Conservation (phyloP, 37 sponge, comb jelly and placozoan genomes). For the Halichondria panicea region DNA sequence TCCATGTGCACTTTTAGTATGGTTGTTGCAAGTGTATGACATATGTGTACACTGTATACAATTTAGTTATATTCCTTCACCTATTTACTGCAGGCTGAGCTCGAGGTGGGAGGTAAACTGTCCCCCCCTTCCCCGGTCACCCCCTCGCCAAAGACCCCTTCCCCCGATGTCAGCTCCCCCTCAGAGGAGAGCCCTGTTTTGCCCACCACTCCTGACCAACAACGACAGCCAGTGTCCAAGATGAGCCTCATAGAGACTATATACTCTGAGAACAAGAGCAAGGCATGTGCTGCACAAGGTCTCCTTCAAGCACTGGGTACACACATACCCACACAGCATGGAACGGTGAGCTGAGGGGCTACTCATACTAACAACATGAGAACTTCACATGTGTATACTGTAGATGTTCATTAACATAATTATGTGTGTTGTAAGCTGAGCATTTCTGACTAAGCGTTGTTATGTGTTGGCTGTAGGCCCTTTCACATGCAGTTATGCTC, state of each 20-base stretch:
- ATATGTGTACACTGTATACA: background rate
- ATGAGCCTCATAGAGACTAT: conserved; percentile 46
- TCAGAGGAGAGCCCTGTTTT: background rate
- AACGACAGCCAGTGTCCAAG: background rate
- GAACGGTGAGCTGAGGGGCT: too few species aligned
- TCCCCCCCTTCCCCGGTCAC: conserved; percentile 19
- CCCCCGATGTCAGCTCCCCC: background rate
- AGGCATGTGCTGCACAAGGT: conserved; percentile 25
- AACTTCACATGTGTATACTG: too few species aligned
- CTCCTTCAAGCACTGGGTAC: conserved; percentile 9
- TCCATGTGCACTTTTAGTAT: too few species aligned
- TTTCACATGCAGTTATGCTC: background rate
- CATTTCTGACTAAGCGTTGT: too few species aligned
- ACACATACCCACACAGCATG: too few species aligned
- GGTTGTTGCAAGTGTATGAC: too few species aligned
- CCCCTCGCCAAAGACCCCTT: background rate
- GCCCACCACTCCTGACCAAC: background rate
- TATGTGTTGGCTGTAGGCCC: too few species aligned
- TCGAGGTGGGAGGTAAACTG: conserved; percentile 24
- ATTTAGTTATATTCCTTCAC: background rate
- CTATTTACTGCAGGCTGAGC: conserved; percentile 11
- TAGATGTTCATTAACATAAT: too few species aligned
- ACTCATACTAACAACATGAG: too few species aligned
- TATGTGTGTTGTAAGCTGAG: too few species aligned
- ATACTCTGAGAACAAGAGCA: conserved; percentile 48